Base-by-base conservation (phyloP, 2,797 vertebrate species). In the Synanceia verrucosa region DNA sequence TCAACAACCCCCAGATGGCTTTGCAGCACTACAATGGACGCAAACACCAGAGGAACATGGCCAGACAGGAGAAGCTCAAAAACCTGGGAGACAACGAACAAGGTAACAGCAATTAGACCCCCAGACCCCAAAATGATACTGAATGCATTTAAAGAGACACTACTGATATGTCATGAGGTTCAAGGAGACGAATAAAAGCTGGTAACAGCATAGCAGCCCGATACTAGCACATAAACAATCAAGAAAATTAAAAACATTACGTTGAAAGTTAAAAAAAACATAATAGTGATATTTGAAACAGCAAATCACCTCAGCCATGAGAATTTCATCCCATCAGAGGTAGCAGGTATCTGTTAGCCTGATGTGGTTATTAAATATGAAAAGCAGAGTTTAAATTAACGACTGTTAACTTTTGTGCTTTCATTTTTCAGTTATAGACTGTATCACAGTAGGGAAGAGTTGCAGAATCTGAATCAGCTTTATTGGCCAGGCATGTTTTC, bases 1-100 rank as follows among this genome's bases (percentile, higher is more conserved):
- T 97, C 78, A 95, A 94, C 82, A 96, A 94, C 68, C 92, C 94
- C 2, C 44, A 92, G 24, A 88, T 92, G 84, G 94, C 95, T 37
- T 78, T 93, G 73, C 90, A 96, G 74, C 96, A 96, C 85, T 97
- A 96, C 75, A 86, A 83, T 16, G 95, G 96, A 34, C 94, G 95
- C 69, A 96, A 95, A 74, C 95, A 97, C 89, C 95, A 94, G 82
- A 94, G 93, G 76, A 97, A 94, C 21, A 90, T 93, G 82, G 84
- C 86, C 70, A 89, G 93, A 48, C 92, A 90, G 72, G 92, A 90
- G 13, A 65, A 94, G 80, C 33, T 96, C 73, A 89, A 89, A 73
- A 72, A 94, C 59, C 86, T 95, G 4, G 88, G 90, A 65, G 84
- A 94, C 6, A 68, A 90, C 11, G 56, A 93, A 59, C 79, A 91